Evolutionary conservation across 2,113 vertebrate genomes (phyloP), one percentile per base, ranked within the genome.

Genomic region (Tyrannus savana): DNA sequence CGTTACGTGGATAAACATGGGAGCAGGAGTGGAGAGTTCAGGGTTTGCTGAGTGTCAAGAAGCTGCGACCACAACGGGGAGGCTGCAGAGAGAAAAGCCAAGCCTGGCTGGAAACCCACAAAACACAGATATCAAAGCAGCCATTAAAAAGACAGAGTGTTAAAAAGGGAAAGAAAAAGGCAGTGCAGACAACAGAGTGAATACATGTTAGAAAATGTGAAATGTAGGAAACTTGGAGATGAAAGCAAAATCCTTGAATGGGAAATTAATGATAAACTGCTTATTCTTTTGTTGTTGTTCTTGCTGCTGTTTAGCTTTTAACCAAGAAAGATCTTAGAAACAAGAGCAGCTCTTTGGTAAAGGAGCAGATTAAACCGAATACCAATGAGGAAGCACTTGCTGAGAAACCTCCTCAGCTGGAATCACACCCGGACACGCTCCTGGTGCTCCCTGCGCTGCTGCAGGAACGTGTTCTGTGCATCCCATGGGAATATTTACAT

Each of bases 381-480:
- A 2, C 9, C 67, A 53, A 73, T 0, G 3, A 74, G 77, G 47
- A 39, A 75, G 24, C 10, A 4, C 50, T 55, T 1, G 4, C 44
- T 35, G 14, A 39, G 23, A 64, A 55, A 33, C 6, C 22, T 35
- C 30, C 17, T 33, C 35, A 5, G 4, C 53, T 10, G 71, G 39
- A 22, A 44, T 27, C 17, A 6, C 3, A 0, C 24, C 31, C 1
- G 1, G 52, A 14, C 12, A 12, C 2, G 0, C 39, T 50, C 49
- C 1, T 0, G 1, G 18, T 25, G 64, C n/a, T 77, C 31, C 72
- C 50, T 4, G 17, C 10, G 12, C n/a, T 33, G 72, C 87, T 60
- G 2, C 24, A 31, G 78, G 33, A 12, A 5, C 3, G 0, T 0
- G 4, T 14, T 18, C 21, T 37, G 2, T 0, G 1, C 28, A 9